These are phyloP conservation scores for Parambassis ranga DNA, from an alignment of 2,797 vertebrate genomes.

Conservation along the genomic window DNA sequence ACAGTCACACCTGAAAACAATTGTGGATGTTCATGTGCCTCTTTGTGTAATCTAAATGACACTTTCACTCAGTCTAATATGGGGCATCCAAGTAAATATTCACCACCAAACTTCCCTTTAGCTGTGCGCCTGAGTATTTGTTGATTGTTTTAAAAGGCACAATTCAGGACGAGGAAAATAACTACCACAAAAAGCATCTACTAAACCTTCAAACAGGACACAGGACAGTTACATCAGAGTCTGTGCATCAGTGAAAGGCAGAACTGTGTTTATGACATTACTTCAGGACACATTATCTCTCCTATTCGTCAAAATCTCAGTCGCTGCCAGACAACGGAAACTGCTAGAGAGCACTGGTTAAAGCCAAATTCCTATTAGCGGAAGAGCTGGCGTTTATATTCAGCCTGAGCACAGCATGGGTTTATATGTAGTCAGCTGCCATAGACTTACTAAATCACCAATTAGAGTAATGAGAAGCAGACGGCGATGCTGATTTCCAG, in stretches of 20 bases:
- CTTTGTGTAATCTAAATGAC: not conserved
- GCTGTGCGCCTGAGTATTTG: not conserved
- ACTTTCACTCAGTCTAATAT: not conserved
- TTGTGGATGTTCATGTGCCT: too few relatives aligned
- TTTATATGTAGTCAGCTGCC: constrained; percentile 46
- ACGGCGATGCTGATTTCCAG: constrained; percentile 27
- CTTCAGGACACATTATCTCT: constrained; percentile 27
- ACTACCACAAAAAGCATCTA: not conserved
- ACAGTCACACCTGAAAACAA: not conserved
- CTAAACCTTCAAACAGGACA: not conserved
- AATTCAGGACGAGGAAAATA: not conserved
- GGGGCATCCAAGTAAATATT: not conserved
- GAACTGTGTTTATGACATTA: constrained; percentile 26
- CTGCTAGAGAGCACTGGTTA: constrained; percentile 13
- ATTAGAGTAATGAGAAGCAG: constrained; percentile 58
- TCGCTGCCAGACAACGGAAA: constrained; percentile 31
- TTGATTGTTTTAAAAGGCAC: not conserved
- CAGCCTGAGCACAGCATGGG: constrained; percentile 16
- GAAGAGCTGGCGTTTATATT: constrained; percentile 39
- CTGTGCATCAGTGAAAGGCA: not conserved
- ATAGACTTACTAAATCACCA: constrained; percentile 42
- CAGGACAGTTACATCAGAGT: not conserved
- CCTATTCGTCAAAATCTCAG: not conserved
- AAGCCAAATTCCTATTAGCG: constrained; percentile 24
- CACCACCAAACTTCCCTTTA: not conserved